Evolutionary conservation across 2,888 invertebrate species (phyloP).

Genomic region (Noctuana brunneofusca): DNA sequence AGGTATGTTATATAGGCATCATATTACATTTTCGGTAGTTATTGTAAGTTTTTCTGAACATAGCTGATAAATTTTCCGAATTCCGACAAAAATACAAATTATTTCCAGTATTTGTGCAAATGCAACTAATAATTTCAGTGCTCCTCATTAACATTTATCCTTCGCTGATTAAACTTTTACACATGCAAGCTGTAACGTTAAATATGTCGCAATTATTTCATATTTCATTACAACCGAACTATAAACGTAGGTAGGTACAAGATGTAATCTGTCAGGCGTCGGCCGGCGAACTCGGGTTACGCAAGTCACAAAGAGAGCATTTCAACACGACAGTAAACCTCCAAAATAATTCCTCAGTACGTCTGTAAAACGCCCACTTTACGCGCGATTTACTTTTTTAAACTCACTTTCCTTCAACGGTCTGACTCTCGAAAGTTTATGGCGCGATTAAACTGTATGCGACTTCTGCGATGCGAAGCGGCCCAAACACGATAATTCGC

Average conservation of each 20-base stretch:
- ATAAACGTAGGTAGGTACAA: constrained; percentile 29
- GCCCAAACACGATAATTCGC: constrained; percentile 35
- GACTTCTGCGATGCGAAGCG: constrained; percentile 52
- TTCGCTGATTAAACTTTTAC: constrained; percentile 16
- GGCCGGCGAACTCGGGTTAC: constrained; percentile 49
- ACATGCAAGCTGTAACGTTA: neutral
- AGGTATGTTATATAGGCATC: too few species aligned
- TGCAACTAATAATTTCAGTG: neutral
- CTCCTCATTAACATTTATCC: neutral
- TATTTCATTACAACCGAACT: constrained; percentile 38
- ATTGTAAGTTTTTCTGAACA: too few species aligned
- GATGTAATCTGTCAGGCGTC: constrained; percentile 46
- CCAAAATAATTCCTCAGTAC: constrained; percentile 63
- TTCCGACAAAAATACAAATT: too few species aligned
- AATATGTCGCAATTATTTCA: constrained; percentile 39
- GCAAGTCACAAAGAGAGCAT: constrained; percentile 58
- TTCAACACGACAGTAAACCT: constrained; percentile 70
- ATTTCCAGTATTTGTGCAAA: too few species aligned
- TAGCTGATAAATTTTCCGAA: too few species aligned
- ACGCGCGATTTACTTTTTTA: constrained; percentile 56
- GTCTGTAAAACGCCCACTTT: constrained; percentile 69
- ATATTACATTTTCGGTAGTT: too few species aligned
- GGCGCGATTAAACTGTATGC: constrained; percentile 56
- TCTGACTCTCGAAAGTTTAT: constrained; percentile 57
- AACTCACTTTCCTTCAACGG: constrained; percentile 61